Evolutionary conservation across 2,888 invertebrate species (phyloP), one percentile per base, ranked within the genome.

Genomic region (Bugula neritina): DNA sequence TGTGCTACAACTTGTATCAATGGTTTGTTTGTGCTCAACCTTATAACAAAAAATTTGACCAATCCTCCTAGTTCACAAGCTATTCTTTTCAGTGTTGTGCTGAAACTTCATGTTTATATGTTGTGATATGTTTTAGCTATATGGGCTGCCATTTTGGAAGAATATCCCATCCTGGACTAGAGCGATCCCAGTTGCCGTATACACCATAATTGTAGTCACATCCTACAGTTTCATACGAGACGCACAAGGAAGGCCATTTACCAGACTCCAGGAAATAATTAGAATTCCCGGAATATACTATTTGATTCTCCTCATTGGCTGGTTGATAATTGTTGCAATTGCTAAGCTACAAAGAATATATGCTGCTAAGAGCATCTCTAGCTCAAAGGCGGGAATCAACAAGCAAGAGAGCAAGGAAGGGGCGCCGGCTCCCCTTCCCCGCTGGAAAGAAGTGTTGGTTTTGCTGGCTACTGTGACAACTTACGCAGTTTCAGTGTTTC

Each of bases 191-290:
- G 35, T 73, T 27, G 35, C 69, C 3, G 25, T 73, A 27, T 73
- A 73, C 69, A 54, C 72, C 21, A 75, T 69, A 17, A 54, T 75
- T 3, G 71, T 63, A 21, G 31, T 76, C 0, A 72, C 71, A 35
- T 58, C 71, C 54, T 76, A 75, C 74, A 74, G 74, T 63, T 74
- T 73, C 72, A 74, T 76, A 25, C 75, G 74, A 27, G 75, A 76
- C 55, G 58, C 25, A 13, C 13, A 73, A 3, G 76, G 76, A 43
- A 57, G 69, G 23, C 54, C 63, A 5, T 76, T 71, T 69, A 72
- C 74, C 1, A 52, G 76, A 17, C 71, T 76, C 52, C 55, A 54
- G 17, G 76, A 76, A 57, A 72, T 76, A 1, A 72, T 76, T 43
- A 54, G 72, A 29, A 75, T 76, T n/a, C 76, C 76, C 13, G 74